phyloP scores from a whole-genome alignment of 2,888 invertebrate genomes.

The Anorthoa munda region DNA sequence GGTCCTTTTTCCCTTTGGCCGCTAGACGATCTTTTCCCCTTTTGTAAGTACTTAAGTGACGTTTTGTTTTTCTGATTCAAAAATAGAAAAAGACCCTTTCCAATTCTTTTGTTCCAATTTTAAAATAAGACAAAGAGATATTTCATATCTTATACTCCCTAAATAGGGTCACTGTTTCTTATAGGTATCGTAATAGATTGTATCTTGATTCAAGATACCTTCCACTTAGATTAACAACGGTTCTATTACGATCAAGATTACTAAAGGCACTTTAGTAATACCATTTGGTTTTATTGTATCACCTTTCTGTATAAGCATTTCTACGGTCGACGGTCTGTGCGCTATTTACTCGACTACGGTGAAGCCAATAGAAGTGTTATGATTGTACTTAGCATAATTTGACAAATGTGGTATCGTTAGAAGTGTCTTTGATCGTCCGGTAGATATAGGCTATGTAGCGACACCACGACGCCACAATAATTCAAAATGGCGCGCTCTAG shows the following conservation, averaged over 20 bases:
- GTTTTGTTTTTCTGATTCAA: background rate
- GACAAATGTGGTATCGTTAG: no score
- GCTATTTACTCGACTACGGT: background rate
- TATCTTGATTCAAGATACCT: slow-evolving; percentile 22
- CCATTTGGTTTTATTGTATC: slow-evolving; percentile 46
- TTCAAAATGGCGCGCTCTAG: no score
- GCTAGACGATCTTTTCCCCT: background rate
- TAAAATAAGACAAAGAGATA: background rate
- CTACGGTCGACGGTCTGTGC: background rate
- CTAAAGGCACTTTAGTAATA: slow-evolving; percentile 5
- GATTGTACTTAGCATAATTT: no score
- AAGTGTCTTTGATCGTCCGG: no score
- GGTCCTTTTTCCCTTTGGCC: no score
- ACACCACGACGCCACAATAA: no score
- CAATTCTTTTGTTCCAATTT: background rate
- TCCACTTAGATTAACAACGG: slow-evolving; percentile 40
- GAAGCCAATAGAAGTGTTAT: no score
- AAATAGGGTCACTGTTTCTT: slow-evolving; percentile 9
- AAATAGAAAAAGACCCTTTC: background rate
- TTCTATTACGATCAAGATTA: slow-evolving; percentile 44
- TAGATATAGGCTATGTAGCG: no score
- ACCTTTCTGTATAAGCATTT: slow-evolving; percentile 21
- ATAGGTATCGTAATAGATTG: slow-evolving; percentile 21
- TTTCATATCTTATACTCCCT: background rate
- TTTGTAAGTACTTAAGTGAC: background rate